Conservation (phyloP, 2,888 invertebrate genomes). For the Tenthredo distinguenda region DNA sequence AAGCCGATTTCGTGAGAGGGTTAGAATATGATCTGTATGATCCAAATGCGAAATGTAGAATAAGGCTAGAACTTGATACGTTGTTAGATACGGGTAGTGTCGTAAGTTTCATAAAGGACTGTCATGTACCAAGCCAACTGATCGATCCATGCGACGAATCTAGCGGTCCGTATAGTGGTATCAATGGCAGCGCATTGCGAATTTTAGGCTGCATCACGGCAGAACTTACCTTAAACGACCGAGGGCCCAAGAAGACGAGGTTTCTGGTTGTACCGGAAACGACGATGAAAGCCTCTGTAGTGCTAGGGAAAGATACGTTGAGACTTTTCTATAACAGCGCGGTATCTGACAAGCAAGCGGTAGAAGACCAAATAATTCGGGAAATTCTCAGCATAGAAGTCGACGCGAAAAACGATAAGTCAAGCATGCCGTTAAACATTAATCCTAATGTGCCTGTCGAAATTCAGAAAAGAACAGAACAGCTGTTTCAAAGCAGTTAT, state of each 20-base stretch:
- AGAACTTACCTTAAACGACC: not conserved
- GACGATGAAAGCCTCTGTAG: constrained; percentile 51
- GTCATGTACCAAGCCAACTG: not conserved
- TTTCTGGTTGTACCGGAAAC: constrained; percentile 54
- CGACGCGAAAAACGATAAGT: not conserved
- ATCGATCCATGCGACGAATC: not conserved
- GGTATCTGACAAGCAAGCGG: no score
- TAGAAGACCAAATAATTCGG: constrained; percentile 6
- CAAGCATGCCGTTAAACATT: not conserved
- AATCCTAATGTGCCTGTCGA: not conserved
- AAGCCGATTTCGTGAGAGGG: no score
- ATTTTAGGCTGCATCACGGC: not conserved
- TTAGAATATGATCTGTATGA: no score
- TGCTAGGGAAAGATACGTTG: constrained; percentile 51
- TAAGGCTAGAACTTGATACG: not conserved
- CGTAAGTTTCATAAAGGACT: constrained; percentile 12
- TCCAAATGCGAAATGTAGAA: no score
- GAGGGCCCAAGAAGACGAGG: not conserved
- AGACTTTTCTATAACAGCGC: no score
- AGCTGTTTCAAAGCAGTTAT: constrained; percentile 39
- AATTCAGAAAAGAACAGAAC: not conserved
- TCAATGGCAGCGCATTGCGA: not conserved
- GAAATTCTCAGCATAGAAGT: constrained; percentile 13
- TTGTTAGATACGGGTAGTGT: constrained; percentile 13
- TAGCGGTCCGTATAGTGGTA: not conserved